Evolutionary conservation across 1,140 invertebrate species (phyloP), one percentile per base, ranked within the genome.

Genomic region (Uloborus diversus): DNA sequence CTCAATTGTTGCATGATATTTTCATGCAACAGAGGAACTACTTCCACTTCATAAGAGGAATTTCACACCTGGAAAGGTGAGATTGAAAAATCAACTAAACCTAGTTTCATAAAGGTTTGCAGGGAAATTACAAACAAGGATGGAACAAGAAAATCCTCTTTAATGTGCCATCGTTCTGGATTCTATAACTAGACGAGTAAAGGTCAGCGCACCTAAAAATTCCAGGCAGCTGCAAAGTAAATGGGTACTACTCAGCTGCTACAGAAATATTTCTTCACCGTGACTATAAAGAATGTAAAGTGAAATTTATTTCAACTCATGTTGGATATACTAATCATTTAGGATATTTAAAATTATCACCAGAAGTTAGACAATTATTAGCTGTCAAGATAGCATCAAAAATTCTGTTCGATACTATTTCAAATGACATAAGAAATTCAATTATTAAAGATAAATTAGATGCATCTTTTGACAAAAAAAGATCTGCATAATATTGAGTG

Each of bases 401-500:
- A 30, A 30, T 61, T 30, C 9, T 9, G 7, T n/a, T 61, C 1
- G 27, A 61, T 61, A 61, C 27, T 17, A 61, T 61, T 28, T 33
- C 32, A 30, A 2, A 61, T 61, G 57, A 30, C 7, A 30, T 30
- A 28, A 28, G 57, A 30, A 20, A 61, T 20, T 28, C 23, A 20
- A 33, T 61, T 7, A 1, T 9, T 2, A 9, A 27, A 28, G 1
- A 13, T 61, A 28, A 25, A 35, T 11, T 61, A 28, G n/a, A 3
- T 61, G 1, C 57, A 61, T 61, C 32, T 61, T 9, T 25, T 61
- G 11, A 61, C 57, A 30, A 61, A 35, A 28, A 33, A 30, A 61
- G 57, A 61, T 33, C 25, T 61, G 11, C 30, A 33, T 61, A 61
- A 35, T 61, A 61, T 61, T 30, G 25, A 61, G 32, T 28, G 20